Base-by-base conservation (phyloP, 1,140 invertebrate genomes). In the Potamilus streckersoni region DNA sequence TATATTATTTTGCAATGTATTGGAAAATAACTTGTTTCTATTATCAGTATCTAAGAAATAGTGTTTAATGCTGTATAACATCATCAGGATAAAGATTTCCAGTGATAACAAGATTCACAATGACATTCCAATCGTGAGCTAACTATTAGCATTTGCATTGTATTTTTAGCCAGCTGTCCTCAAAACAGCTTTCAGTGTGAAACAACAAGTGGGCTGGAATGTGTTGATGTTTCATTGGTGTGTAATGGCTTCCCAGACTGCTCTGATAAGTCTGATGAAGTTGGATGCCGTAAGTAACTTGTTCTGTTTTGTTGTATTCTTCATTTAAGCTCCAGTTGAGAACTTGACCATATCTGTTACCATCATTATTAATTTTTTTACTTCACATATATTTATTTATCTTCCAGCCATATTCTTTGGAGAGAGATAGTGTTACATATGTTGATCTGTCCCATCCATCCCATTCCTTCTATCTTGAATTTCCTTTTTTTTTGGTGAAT, bases 171-270 rank as follows among this genome's bases (percentile, higher is more conserved):
- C 79, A 75, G 71, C 14, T 91, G 90, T 73, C 74, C 78, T 55
- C 85, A 89, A 85, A 85, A 86, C 38, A 71, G 58, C 58, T 69
- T 74, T n/a, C 20, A 67, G 58, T 74, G 73, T 69, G 57, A 63
- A 31, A 69, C 69, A 58, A 74, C 73, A 8, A 57, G 58, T 12
- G 38, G 31, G 49, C 73, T 63, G 58, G 73, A 74, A 14, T 86
- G 84, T 73, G 76, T 86, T 55, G 79, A 79, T 60, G 38, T 49
- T n/a, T 15, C 67, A n/a, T 20, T 69, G 16, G 74, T 73, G 23
- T 98, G 97, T 86, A 94, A 98, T 87, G 94, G 94, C 16, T 92
- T 92, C 90, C 90, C 93, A 58, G 96, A 98, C 85, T 98, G 97
- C 85, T 91, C 92, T 17, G 97, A 98, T 89, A 93, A 93, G 20